Base-by-base conservation (phyloP, 2,797 vertebrate genomes). In the Rhinogobio ventralis region DNA sequence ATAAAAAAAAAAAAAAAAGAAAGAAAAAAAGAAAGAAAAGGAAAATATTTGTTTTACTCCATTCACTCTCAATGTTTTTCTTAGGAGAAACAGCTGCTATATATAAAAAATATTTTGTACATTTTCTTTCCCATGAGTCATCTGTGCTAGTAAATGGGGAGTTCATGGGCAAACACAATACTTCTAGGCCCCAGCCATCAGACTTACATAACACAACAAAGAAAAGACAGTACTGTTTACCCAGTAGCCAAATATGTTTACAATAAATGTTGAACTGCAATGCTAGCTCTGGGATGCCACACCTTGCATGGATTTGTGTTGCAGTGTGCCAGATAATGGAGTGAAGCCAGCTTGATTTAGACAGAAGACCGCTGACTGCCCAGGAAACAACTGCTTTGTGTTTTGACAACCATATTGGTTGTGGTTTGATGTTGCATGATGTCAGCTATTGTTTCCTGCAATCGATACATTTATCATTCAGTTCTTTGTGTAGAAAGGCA, bases 91-190 rank as follows among this genome's bases (percentile, higher is more conserved):
- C 8, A 39, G 39, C 39, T 39, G 39, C 39, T 39, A 39, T 39
- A 9, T 39, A 39, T 39, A 39, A 7, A 39, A 39, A 7, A 39
- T 4, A 39, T 39, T 39, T 39, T 39, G 20, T 76, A 82, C 1
- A 57, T 57, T 55, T 55, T 55, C 69, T 33, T 66, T 79, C 66
- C 46, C 46, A 39, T 23, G 1, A 30, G 68, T 83, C 85, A 85
- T 82, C 83, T 39, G 75, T 19, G 49, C 88, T 91, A 88, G 83
- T 93, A 93, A 94, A 91, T 71, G 92, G 81, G 78, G 39, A 53
- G 91, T 91, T 79, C 82, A 87, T 71, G 83, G 68, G 74, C 76
- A 80, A 88, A 91, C 88, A 93, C 88, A 92, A 88, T 91, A 89
- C 88, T 86, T 89, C 23, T 87, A 89, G 86, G 87, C 75, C 79